Evolutionary conservation across 2,888 invertebrate genomes (phyloP), one percentile per base, ranked within the genome.

Genomic region (Cancer borealis): DNA sequence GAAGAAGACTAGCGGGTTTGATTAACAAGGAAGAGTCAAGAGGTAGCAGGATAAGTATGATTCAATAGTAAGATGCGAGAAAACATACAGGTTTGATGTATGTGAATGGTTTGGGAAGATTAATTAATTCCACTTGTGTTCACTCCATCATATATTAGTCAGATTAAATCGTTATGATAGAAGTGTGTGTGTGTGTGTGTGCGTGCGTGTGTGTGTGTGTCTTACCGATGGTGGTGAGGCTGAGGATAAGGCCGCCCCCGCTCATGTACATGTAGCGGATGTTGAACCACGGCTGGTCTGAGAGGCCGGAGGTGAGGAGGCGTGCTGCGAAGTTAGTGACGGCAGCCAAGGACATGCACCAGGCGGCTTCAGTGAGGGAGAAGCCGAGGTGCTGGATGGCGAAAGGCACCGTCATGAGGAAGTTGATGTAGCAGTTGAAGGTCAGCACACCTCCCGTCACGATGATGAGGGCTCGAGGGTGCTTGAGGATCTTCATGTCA

Each of bases 391-490:
- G 87, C 30, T 94, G 94, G 39, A 94, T 94, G 6, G 90, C 92
- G 54, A 94, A 94, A 21, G 97, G 97, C 94, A 98, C 96, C 95
- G 98, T 96, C 96, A 98, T 96, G 96, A 97, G 97, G 96, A 98
- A 98, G 0, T 97, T 97, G 87, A 97, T 97, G 96, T 98, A 98
- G 10, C 98, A 97, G 94, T 97, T 97, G 95, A 98, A 97, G 3
- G 97, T 97, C 93, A 98, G 97, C 0, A 98, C 97, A 96, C 98
- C 97, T 73, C 98, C 98, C 60, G 98, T 96, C 91, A 97, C 97
- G 95, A 98, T 98, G 96, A 98, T 98, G 14, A 98, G 94, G 92
- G 96, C 97, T 6, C 97, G 97, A n/a, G 97, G 97, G 96, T 98
- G 97, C 96, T 97, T 97, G 10, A 98, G 96, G 12, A 98, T 96